Base-by-base conservation (phyloP, 2,113 vertebrate species). In the Salminus brasiliensis region DNA sequence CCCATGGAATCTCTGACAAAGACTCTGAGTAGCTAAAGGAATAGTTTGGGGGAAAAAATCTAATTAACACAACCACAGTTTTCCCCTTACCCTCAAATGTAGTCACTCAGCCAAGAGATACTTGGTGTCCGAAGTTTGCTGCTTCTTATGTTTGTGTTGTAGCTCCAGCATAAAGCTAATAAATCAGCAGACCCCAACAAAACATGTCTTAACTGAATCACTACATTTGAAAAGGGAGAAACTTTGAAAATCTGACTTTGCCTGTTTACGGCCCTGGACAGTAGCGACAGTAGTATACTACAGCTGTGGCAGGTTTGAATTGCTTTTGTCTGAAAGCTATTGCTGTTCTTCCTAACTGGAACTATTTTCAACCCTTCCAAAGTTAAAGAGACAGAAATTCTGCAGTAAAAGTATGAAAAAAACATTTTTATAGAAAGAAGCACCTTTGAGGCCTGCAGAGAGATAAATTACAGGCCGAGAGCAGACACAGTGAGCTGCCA, bases 381-480 rank as follows among this genome's bases (percentile, higher is more conserved):
- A 47, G 21, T 16, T 39, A 16, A 1, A 25, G 29, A 34, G 43
- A 52, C n/a, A 18, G 15, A 65, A 11, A 52, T 2, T 62, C 25
- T 55, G 59, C 66, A 21, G 55, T 13, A 69, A 29, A 41, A 49
- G 45, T 62, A 25, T n/a, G n/a, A n/a, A n/a, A n/a, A n/a, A 68
- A 70, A n/a, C 4, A 16, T 49, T n/a, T 72, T 72, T 45, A 30
- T 16, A 25, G 73, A 16, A 30, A 63, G 47, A 76, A 49, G 30
- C 73, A 76, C 55, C 45, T 63, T 63, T 66, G 39, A 71, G 63
- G 49, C 27, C 43, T 75, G 52, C 25, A 45, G 57, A 53, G 57
- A 72, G 55, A 59, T 27, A 49, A 67, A 16, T 49, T 55, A 73
- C 60, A 82, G 72, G 21, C 27, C 3, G 29, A 39, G 9, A 57